These are phyloP conservation scores for Arizona elegans DNA, from an alignment of 2,113 vertebrate genomes.

Conservation along the genomic window DNA sequence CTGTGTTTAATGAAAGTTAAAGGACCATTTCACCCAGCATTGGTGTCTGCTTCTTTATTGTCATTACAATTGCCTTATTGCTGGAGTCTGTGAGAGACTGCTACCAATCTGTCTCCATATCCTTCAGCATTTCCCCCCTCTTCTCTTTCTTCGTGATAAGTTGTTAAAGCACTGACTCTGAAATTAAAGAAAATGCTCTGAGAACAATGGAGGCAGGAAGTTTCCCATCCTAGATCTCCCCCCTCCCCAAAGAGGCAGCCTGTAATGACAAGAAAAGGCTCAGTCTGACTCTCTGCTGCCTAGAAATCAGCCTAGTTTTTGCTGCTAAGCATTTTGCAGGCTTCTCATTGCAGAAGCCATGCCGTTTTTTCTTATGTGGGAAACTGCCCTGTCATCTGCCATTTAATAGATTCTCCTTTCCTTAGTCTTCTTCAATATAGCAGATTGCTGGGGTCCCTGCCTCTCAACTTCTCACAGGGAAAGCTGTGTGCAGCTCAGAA, in stretches of 20 bases:
- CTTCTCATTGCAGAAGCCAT: not conserved
- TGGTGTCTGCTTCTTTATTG: not conserved
- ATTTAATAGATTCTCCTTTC: not conserved
- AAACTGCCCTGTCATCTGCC: not conserved
- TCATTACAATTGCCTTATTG: not conserved
- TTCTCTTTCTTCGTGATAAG: not conserved
- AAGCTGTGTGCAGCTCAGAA: not conserved
- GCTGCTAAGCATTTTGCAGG: too few species aligned
- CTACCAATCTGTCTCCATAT: slow-evolving; percentile 38
- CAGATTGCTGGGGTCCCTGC: not conserved
- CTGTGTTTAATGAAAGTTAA: not conserved
- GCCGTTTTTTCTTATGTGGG: not conserved
- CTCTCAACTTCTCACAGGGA: not conserved
- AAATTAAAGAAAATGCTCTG: slow-evolving; percentile 40
- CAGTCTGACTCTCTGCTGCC: not conserved
- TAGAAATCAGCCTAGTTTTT: not conserved
- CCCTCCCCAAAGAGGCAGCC: not conserved
- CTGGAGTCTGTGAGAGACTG: slow-evolving; percentile 32
- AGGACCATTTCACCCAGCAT: not conserved
- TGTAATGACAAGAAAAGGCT: not conserved
- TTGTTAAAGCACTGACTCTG: slow-evolving; percentile 12
- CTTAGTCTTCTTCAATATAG: not conserved
- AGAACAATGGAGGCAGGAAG: not conserved
- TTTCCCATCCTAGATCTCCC: not conserved
- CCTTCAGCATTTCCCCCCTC: slow-evolving; percentile 32